Conservation (phyloP, 2,888 invertebrate species). For the Pterostichus niger region DNA sequence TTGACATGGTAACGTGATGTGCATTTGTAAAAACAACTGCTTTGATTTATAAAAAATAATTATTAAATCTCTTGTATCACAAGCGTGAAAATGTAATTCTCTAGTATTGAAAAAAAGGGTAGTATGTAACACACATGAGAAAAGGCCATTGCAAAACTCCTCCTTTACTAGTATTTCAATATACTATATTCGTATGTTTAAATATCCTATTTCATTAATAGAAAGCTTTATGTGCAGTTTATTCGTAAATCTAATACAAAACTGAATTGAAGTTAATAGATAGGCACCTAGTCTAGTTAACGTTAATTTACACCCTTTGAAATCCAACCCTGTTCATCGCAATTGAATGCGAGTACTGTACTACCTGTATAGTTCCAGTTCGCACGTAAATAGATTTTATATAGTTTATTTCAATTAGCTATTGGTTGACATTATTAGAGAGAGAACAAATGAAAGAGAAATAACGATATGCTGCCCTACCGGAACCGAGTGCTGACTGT, state of each 20-base stretch:
- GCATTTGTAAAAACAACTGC: too few species aligned
- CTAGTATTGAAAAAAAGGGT: too few species aligned
- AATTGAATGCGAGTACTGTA: background rate
- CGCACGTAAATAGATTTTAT: conserved; percentile 8
- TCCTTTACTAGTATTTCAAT: too few species aligned
- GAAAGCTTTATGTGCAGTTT: background rate
- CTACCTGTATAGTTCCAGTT: background rate
- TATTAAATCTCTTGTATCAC: too few species aligned
- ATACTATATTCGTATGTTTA: too few species aligned
- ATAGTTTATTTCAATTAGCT: conserved; percentile 60
- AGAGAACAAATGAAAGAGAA: conserved; percentile 41
- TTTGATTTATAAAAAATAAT: too few species aligned
- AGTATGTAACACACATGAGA: too few species aligned
- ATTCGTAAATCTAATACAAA: background rate
- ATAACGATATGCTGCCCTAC: background rate
- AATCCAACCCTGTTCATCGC: background rate
- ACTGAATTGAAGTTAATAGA: background rate
- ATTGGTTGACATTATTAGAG: conserved; percentile 28
- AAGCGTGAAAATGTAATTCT: too few species aligned
- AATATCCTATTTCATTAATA: background rate
- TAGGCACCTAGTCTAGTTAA: background rate
- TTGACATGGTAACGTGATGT: too few species aligned
- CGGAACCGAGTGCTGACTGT: conserved; percentile 8
- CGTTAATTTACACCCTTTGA: background rate
- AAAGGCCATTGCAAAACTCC: too few species aligned